Percentiles rank a stretch among this genome's conserved stretches.
Conservation (phyloP, 2,113 vertebrate species). For the Boulengeromyrus knoepffleri region DNA sequence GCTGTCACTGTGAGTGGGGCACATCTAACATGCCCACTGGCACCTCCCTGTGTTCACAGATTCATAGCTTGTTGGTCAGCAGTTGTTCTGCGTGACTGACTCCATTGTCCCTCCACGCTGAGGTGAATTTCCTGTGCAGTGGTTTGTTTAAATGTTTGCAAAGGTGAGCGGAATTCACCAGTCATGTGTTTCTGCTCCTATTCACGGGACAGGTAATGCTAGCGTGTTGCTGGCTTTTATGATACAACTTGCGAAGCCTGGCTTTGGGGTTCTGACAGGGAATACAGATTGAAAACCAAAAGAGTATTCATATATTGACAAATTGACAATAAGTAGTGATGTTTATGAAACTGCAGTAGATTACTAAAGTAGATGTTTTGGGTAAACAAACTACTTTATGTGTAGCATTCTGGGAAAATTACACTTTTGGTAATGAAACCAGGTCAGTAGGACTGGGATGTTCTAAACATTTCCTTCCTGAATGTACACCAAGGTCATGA, state of each 20-base stretch:
- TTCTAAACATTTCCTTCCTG: background rate
- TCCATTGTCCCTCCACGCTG: conserved; percentile 50
- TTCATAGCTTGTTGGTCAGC: conserved; percentile 57
- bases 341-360: too few species aligned
- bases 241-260: background rate
- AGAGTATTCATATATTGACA: background rate
- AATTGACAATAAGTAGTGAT: background rate
- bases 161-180: conserved; percentile 27
- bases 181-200: conserved; percentile 7
- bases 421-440: background rate
- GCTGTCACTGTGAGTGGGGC: conserved; percentile 34
- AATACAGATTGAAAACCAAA: background rate
- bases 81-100: conserved; percentile 60
- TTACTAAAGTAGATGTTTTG: background rate
- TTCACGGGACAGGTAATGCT: conserved; percentile 19
- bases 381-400: background rate
- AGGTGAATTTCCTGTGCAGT: conserved; percentile 40
- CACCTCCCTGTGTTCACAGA: conserved; percentile 43
- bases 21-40: conserved; percentile 32
- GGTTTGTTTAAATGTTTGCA: conserved; percentile 44
- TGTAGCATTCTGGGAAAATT: background rate
- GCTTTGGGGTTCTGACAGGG: background rate
- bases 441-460: background rate
- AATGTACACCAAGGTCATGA: background rate
- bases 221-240: background rate